Evolutionary conservation across 2,888 invertebrate species (phyloP), one percentile per base, ranked within the genome.

Genomic region (Masnerella sp.): DNA sequence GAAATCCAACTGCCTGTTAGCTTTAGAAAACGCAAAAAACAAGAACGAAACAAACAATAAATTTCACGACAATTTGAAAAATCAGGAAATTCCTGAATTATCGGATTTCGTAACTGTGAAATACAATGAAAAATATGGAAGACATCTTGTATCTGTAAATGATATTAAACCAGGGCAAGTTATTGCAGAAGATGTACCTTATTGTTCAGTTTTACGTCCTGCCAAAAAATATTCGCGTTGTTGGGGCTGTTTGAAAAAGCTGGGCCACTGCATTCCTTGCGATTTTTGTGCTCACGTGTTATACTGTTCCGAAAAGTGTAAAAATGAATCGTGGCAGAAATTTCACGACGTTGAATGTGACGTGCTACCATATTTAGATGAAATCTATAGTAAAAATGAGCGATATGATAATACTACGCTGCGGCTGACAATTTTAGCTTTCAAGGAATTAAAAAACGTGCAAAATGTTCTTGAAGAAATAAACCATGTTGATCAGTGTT

Each of bases 341-440:
- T 94, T 93, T 85, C 97, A 98, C 85, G 88, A 89, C 73, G 89
- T 91, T 74, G 96, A 97, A 88, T 97, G 96, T 83, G 84, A 89
- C 0, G 88, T 95, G 43, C 89, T 94, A 89, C 40, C 87, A 94
- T 79, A 90, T 17, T 12, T 40, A 40, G 3, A 5, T 22, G 22
- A 7, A 22, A 3, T 22, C 4, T 5, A 3, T 7, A 22, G 22
- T 7, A 7, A 22, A 22, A 5, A 22, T 7, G 22, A 5, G 22
- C 22, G 7, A 3, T 5, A 22, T 3, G 22, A 7, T 7, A 7
- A 5, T 7, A 7, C 22, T 3, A 22, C 4, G 4, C 7, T 22
- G 22, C 3, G 22, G 22, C 3, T 22, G 22, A 7, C 22, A 7
- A 22, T 22, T 5, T 7, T 22, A 3, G 22, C 4, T 3, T 3